Evolutionary conservation across 2,113 vertebrate species (phyloP), one percentile per base, ranked within the genome.

Genomic region (Tor tambroides): DNA sequence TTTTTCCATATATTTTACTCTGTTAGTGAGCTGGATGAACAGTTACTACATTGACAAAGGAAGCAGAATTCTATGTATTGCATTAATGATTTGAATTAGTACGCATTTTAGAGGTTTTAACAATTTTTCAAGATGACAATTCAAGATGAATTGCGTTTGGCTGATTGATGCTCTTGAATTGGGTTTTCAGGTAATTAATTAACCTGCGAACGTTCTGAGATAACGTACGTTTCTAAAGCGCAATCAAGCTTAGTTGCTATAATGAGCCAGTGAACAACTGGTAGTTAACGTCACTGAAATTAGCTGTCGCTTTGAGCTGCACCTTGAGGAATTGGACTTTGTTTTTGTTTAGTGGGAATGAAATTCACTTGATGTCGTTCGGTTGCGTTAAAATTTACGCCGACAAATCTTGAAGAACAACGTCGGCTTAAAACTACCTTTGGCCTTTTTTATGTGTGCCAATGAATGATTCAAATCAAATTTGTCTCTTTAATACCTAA

Each of bases 1-100:
- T 43, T 43, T 46, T 46, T 94, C 94, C 96, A 95, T 96, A 84
- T 89, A 85, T 86, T 86, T 88, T 86, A 65, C 88, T 84, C 80
- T 89, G 88, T 84, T 87, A 87, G 69, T 79, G 86, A 85, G 80
- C 84, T 79, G 84, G 84, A 77, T 30, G 84, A 88, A 76, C 84
- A 83, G 84, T 86, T 69, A 35, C 85, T 72, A 46, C 46, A 30
- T 49, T 38, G 80, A 54, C 38, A 59, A 32, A 69, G 69, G 61
- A 79, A 67, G 28, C 85, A 71, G 75, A 78, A 51, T 63, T 81
- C n/a, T 59, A 30, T 59, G 77, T 69, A 23, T 63, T 56, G 14
- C 63, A 30, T 80, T 72, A 56, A 72, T 72, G 46, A 75, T 67
- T 80, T 67, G 30, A 30, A 46, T 46, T 85, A 54, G 85, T 79